Percentiles rank a stretch among this genome's conserved stretches.
Conservation (phyloP, 2,113 vertebrate genomes). For the Murina feae region DNA sequence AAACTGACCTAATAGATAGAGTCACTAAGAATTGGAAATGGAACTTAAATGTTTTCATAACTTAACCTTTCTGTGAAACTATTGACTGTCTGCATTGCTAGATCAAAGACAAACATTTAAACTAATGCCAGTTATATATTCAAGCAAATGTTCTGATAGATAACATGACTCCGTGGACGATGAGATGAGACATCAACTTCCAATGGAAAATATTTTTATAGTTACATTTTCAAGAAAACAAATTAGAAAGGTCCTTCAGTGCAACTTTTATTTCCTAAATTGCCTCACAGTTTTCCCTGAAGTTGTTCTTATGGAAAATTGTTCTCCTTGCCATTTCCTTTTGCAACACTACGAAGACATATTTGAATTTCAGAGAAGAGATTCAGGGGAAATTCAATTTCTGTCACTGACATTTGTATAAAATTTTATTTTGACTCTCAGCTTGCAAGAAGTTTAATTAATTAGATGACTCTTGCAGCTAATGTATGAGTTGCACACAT, state of each 20-base stretch:
- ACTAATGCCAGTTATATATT: neutral
- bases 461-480: slow-evolving; percentile 36
- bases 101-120: neutral
- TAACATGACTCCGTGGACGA: neutral
- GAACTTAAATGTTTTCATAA: neutral
- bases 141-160: neutral
- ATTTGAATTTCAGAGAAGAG: slow-evolving; percentile 28
- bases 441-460: slow-evolving; percentile 50
- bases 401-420: neutral
- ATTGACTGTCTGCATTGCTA: neutral
- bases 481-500: slow-evolving; percentile 43
- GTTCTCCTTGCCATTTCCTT: neutral
- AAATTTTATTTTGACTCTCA: slow-evolving; percentile 28
- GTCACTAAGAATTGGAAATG: neutral
- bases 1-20: neutral
- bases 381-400: neutral
- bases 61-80: neutral
- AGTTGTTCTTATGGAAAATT: neutral
- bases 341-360: neutral
- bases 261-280: neutral
- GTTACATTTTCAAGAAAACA: neutral
- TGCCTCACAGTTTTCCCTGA: neutral
- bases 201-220: slow-evolving; percentile 35
- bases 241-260: neutral
- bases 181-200: neutral